Conservation (phyloP, 1,140 invertebrate genomes). For the Lordiphosa clarofinis region DNA sequence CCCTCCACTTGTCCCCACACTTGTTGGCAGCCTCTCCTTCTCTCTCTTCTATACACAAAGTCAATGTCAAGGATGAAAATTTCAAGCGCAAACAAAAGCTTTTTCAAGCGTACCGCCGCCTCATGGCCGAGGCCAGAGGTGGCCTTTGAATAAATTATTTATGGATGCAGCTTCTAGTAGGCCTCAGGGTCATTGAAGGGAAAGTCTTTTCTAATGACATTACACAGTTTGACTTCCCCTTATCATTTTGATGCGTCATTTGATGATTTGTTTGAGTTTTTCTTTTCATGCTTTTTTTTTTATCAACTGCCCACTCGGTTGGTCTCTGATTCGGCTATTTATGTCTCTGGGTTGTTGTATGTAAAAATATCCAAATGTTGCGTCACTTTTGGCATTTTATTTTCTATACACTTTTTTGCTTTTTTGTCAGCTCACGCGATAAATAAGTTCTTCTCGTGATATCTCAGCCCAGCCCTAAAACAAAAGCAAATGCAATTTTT, state of each 20-base stretch:
- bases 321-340: constrained; percentile 6
- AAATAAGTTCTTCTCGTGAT: constrained; percentile 22
- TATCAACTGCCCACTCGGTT: constrained; percentile 13
- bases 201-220: not conserved
- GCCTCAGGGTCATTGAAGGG: constrained; percentile 17
- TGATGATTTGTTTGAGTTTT: not conserved
- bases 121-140: constrained; percentile 40
- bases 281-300: not conserved
- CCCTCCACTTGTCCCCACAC: not conserved
- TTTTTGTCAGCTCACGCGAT: constrained; percentile 37
- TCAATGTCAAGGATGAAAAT: constrained; percentile 67
- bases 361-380: constrained; percentile 61
- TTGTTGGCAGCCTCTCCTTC: constrained; percentile 10
- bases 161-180: constrained; percentile 30
- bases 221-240: not conserved
- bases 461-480: constrained; percentile 16
- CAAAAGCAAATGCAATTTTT: constrained; percentile 25
- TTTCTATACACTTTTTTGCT: constrained; percentile 24
- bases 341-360: constrained; percentile 23
- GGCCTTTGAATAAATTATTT: constrained; percentile 53
- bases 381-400: constrained; percentile 56
- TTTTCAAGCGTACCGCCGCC: constrained; percentile 42
- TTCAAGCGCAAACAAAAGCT: constrained; percentile 46
- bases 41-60: constrained; percentile 42
- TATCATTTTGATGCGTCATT: constrained; percentile 6